These are phyloP conservation scores for Hycleus cichorii DNA, from an alignment of 1,140 invertebrate species.

Conservation along the genomic window DNA sequence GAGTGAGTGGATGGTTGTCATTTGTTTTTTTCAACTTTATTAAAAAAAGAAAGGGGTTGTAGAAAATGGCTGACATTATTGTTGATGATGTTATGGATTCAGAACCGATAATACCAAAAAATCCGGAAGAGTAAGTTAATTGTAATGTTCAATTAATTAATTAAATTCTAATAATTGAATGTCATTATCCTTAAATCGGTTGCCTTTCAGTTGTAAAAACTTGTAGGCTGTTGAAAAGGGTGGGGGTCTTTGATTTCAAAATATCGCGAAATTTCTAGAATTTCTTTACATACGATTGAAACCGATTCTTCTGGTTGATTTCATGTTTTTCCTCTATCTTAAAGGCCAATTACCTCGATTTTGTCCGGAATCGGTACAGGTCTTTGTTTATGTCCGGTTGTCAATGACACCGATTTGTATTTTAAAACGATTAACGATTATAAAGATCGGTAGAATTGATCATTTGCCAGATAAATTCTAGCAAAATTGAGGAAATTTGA, in stretches of 20 bases:
- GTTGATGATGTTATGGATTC: constrained; percentile 33
- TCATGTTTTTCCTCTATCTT: not conserved
- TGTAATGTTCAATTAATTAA: not conserved
- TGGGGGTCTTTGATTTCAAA: no score
- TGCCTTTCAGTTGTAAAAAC: no score
- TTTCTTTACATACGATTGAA: no score
- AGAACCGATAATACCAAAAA: constrained; percentile 34
- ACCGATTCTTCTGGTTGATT: not conserved
- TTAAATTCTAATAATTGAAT: not conserved
- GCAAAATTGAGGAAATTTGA: no score
- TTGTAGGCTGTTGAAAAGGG: no score
- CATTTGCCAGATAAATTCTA: no score
- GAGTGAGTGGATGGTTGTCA: no score
- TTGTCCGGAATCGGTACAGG: not conserved
- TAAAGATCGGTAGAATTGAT: no score
- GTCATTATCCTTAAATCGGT: not conserved
- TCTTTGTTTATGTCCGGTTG: not conserved
- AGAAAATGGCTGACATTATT: constrained; percentile 33
- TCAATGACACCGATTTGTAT: no score
- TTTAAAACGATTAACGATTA: no score
- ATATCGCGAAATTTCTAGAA: no score
- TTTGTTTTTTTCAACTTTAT: no score
- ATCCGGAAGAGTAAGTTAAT: constrained; percentile 34
- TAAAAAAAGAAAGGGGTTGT: constrained; percentile 1
- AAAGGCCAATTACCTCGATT: not conserved